These are phyloP conservation scores for Harmothoe impar DNA, from an alignment of 2,888 invertebrate genomes.

Conservation along the genomic window DNA sequence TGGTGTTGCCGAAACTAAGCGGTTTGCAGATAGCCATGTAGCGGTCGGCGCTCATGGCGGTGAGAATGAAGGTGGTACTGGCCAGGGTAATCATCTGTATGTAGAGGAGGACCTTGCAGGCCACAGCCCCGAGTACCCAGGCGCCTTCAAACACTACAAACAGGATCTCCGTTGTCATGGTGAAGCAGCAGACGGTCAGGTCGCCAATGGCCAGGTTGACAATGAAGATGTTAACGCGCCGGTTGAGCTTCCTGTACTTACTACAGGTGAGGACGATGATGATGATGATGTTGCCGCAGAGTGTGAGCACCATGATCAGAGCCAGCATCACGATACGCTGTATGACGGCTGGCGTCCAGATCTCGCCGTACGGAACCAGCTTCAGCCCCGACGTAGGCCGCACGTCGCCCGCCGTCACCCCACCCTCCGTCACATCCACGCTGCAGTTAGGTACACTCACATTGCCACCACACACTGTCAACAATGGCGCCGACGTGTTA, in stretches of 20 bases:
- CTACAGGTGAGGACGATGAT: constrained; percentile 83
- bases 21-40: constrained; percentile 84
- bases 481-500: neutral
- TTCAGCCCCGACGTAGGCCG: constrained; percentile 21
- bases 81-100: constrained; percentile 83
- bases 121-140: constrained; percentile 83
- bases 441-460: neutral
- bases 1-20: constrained; percentile 78
- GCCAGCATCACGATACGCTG: constrained; percentile 83
- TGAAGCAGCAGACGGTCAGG: constrained; percentile 83
- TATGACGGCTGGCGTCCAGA: constrained; percentile 83
- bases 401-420: too few species aligned
- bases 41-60: constrained; percentile 84
- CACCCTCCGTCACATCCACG: neutral
- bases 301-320: constrained; percentile 82
- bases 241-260: constrained; percentile 80
- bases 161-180: constrained; percentile 84
- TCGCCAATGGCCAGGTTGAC: constrained; percentile 84
- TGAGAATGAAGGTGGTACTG: constrained; percentile 84
- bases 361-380: constrained; percentile 69
- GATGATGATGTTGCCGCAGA: constrained; percentile 83
- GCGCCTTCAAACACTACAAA: constrained; percentile 83
- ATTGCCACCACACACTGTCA: neutral
- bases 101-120: constrained; percentile 83
- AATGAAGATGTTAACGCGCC: constrained; percentile 84